These are phyloP conservation scores for Megaptera novaeangliae DNA, from an alignment of 2,113 vertebrate genomes.

Conservation along the genomic window DNA sequence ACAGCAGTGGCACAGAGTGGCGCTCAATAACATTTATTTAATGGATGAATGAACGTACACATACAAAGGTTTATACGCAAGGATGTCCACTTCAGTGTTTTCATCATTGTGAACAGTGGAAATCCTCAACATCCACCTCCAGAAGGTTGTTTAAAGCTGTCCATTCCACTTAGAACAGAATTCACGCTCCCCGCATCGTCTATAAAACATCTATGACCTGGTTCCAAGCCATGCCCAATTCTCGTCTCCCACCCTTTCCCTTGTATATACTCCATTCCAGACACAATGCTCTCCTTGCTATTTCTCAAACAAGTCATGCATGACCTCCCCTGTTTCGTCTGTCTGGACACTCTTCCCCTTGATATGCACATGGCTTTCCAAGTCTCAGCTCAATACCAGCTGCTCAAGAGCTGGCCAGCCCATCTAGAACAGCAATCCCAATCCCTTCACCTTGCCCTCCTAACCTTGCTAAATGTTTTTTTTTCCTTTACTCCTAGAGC, in stretches of 20 bases:
- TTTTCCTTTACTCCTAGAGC: neutral
- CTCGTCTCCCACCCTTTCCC: neutral
- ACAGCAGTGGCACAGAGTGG: neutral
- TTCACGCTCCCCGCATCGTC: neutral
- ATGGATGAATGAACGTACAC: neutral
- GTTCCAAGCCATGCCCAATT: neutral
- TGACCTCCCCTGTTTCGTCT: neutral
- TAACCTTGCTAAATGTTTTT: neutral
- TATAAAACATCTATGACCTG: neutral
- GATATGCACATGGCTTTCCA: neutral
- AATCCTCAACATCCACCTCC: neutral
- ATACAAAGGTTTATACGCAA: neutral
- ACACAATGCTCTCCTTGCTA: neutral
- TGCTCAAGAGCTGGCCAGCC: neutral
- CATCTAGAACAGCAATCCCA: neutral
- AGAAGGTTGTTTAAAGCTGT: neutral
- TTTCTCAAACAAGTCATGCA: neutral
- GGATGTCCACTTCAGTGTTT: neutral
- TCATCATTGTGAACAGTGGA: neutral
- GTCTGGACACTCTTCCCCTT: neutral
- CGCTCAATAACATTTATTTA: neutral
- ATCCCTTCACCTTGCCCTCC: neutral
- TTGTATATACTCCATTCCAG: neutral
- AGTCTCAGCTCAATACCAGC: neutral
- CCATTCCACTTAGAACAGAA: neutral